Percentiles rank a stretch among this genome's conserved stretches.
These are phyloP conservation scores for Eilema caniola DNA, from an alignment of 2,888 invertebrate genomes.

Conservation along the genomic window DNA sequence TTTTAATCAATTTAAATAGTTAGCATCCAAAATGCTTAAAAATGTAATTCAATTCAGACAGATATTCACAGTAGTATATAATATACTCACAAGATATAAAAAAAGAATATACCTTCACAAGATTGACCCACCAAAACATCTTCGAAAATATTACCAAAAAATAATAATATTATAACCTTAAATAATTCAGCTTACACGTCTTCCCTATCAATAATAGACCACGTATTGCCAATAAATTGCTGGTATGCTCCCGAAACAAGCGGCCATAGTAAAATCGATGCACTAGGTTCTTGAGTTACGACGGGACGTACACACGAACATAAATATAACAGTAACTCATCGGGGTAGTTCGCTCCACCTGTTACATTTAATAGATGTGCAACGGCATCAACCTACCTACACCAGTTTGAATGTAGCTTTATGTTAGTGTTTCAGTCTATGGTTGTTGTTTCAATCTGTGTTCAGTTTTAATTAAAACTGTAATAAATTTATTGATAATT, in stretches of 20 bases:
- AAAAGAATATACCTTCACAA: background rate
- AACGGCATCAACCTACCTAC: conserved; percentile 49
- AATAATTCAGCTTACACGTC: conserved; percentile 42
- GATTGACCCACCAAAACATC: background rate
- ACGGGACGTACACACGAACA: conserved; percentile 64
- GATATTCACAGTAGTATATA: no score
- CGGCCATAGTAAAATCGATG: conserved; percentile 54
- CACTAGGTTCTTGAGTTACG: conserved; percentile 60
- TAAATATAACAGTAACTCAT: conserved; percentile 81
- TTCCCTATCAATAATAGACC: conserved; percentile 46
- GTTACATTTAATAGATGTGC: conserved; percentile 77
- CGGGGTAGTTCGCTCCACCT: conserved; percentile 76
- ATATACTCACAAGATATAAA: background rate
- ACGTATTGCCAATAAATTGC: conserved; percentile 54
- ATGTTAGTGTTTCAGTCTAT: conserved; percentile 31
- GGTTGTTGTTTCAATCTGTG: background rate
- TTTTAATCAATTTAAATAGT: no score
- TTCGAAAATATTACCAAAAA: background rate
- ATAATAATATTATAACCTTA: background rate
- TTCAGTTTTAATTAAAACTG: background rate
- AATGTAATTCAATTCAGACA: no score
- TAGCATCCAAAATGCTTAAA: no score
- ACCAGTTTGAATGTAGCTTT: conserved; percentile 38
- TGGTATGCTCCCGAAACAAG: conserved; percentile 48
- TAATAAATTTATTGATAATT: background rate